phyloP scores from a whole-genome alignment of 2,888 invertebrate genomes.

The Cerastis rubricosa region DNA sequence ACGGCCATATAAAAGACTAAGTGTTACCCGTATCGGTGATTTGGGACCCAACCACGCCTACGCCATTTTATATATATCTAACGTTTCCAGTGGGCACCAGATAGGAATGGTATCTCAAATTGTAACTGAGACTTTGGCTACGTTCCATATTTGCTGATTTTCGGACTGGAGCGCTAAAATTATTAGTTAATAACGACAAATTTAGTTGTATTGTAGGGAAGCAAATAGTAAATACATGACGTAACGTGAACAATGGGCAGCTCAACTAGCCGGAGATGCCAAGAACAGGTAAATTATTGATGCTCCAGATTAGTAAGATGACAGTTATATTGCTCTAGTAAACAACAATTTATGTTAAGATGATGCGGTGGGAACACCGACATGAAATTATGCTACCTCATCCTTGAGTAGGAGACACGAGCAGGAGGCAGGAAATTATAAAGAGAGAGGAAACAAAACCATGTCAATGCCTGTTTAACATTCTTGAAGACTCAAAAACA shows the following conservation, averaged over 20 bases:
- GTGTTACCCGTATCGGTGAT: constrained; percentile 77
- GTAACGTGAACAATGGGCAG: constrained; percentile 48
- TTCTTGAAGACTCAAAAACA: constrained; percentile 35
- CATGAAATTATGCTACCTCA: constrained; percentile 17
- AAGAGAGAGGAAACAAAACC: constrained; percentile 12
- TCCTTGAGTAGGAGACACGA: background rate
- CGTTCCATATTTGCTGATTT: constrained; percentile 70
- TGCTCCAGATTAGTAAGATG: constrained; percentile 53
- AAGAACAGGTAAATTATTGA: constrained; percentile 61
- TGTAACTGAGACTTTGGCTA: constrained; percentile 71
- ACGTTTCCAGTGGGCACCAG: constrained; percentile 63
- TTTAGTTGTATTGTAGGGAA: constrained; percentile 46
- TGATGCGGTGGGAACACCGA: background rate
- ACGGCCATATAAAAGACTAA: constrained; percentile 79
- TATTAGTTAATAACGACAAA: constrained; percentile 63
- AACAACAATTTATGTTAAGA: constrained; percentile 51
- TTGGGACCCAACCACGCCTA: constrained; percentile 73
- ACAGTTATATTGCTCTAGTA: constrained; percentile 46
- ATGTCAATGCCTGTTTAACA: constrained; percentile 13
- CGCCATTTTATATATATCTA: constrained; percentile 65
- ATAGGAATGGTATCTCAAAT: constrained; percentile 73
- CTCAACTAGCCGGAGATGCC: constrained; percentile 48
- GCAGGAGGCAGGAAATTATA: constrained; percentile 4
- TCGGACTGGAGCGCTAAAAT: constrained; percentile 52
- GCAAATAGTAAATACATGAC: constrained; percentile 32